phyloP scores from a whole-genome alignment of 2,888 invertebrate species.

The Pseudeuparius sepicola region DNA sequence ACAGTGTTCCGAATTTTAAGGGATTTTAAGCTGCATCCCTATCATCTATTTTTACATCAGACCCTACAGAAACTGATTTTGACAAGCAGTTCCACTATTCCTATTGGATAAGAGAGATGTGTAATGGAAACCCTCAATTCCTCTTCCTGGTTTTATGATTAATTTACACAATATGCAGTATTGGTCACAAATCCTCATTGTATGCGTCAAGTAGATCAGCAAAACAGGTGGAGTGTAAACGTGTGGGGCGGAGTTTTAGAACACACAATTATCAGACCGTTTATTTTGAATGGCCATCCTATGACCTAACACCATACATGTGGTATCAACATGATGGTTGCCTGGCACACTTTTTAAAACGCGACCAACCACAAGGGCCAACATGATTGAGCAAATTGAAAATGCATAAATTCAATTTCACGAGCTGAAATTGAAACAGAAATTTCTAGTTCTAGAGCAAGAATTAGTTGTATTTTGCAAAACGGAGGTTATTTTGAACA shows the following conservation, averaged over 20 bases:
- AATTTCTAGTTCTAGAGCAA: too few species aligned
- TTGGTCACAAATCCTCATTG: conserved; percentile 7
- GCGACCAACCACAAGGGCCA: too few species aligned
- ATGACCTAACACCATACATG: too few species aligned
- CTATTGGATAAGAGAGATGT: conserved; percentile 9
- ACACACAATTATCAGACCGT: conserved; percentile 7
- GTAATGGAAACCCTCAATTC: conserved; percentile 9
- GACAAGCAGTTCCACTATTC: conserved; percentile 9
- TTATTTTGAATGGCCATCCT: conserved; percentile 4
- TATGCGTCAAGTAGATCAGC: conserved; percentile 10
- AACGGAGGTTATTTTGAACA: too few species aligned
- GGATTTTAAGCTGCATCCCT: background rate
- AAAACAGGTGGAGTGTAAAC: conserved; percentile 13
- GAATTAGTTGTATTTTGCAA: too few species aligned
- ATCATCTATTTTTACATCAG: background rate
- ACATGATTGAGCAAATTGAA: too few species aligned
- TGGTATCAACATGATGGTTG: too few species aligned
- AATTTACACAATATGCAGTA: conserved; percentile 10
- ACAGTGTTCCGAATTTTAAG: too few species aligned
- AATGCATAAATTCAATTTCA: too few species aligned
- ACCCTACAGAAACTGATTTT: conserved; percentile 9
- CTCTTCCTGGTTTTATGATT: background rate
- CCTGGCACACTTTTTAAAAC: too few species aligned
- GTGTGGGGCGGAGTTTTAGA: conserved; percentile 5
- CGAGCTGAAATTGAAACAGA: too few species aligned